phyloP scores from a whole-genome alignment of 2,113 vertebrate species.

The Thalassarche chlororhynchos region DNA sequence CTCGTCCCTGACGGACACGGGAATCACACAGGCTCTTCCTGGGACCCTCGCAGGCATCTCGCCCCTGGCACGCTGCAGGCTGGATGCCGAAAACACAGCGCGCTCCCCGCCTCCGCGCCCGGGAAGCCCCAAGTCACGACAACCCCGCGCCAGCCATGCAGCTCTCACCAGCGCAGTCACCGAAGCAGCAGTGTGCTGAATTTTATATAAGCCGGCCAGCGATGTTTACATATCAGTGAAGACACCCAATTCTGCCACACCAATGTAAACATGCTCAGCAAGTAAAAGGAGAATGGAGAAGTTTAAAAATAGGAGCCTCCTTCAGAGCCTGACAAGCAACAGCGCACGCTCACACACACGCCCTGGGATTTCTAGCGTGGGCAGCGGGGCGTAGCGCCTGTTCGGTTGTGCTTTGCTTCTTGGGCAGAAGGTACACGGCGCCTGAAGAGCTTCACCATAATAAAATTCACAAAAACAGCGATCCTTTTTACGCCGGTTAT shows the following conservation, averaged over 20 bases:
- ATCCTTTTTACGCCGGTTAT: neutral
- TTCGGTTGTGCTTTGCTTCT: neutral
- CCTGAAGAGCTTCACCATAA: neutral
- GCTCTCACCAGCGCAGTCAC: neutral
- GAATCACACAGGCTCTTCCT: neutral
- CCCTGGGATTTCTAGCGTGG: neutral
- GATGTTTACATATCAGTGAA: neutral
- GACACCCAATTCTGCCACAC: neutral
- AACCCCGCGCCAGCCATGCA: rapidly evolving
- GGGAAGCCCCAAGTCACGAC: rapidly evolving
- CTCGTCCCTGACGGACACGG: neutral
- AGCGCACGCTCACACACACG: rapidly evolving
- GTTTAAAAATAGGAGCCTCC: rapidly evolving
- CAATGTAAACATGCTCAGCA: neutral
- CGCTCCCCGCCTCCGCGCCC: rapidly evolving
- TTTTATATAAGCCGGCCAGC: neutral
- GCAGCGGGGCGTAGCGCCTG: rapidly evolving
- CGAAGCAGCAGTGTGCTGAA: rapidly evolving
- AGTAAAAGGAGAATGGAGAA: neutral
- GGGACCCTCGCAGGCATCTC: neutral
- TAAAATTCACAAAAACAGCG: neutral
- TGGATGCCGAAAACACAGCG: rapidly evolving
- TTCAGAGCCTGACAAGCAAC: neutral
- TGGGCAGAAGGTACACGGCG: neutral
- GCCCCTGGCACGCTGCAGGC: rapidly evolving